Percentiles rank a stretch among this genome's conserved stretches.
These are phyloP conservation scores for Dermochelys coriacea DNA, from an alignment of 2,797 vertebrate species.

Conservation along the genomic window DNA sequence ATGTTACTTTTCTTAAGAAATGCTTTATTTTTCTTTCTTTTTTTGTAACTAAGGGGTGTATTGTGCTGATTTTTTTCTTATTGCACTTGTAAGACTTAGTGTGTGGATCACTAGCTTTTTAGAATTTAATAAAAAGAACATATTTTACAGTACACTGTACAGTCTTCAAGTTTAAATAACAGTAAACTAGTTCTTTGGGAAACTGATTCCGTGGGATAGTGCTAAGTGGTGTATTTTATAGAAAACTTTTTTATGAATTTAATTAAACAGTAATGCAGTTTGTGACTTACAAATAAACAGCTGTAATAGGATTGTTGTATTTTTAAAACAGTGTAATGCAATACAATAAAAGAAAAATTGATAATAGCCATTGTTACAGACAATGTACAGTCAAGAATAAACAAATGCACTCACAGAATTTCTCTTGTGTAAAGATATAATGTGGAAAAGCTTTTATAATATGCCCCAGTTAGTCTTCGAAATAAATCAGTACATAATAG, in stretches of 20 bases:
- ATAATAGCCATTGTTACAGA: neutral
- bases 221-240: neutral
- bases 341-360: neutral
- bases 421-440: neutral
- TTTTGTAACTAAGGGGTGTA: neutral
- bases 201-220: slow-evolving; percentile 3
- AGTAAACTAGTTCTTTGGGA: neutral
- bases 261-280: neutral
- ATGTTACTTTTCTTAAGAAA: neutral
- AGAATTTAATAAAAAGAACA: slow-evolving; percentile 48
- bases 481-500: neutral
- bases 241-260: neutral
- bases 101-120: slow-evolving; percentile 27
- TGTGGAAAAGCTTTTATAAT: neutral
- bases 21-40: neutral
- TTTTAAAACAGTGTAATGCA: neutral
- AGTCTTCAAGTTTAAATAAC: slow-evolving; percentile 15
- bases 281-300: neutral
- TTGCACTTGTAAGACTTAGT: slow-evolving; percentile 18
- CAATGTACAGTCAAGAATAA: neutral
- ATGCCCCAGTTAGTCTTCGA: neutral
- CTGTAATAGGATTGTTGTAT: neutral
- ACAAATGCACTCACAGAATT: neutral
- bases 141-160: slow-evolving; percentile 22
- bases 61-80: slow-evolving; percentile 34